phyloP scores from a whole-genome alignment of 2,888 invertebrate genomes.

The Temnothorax rugatulus region DNA sequence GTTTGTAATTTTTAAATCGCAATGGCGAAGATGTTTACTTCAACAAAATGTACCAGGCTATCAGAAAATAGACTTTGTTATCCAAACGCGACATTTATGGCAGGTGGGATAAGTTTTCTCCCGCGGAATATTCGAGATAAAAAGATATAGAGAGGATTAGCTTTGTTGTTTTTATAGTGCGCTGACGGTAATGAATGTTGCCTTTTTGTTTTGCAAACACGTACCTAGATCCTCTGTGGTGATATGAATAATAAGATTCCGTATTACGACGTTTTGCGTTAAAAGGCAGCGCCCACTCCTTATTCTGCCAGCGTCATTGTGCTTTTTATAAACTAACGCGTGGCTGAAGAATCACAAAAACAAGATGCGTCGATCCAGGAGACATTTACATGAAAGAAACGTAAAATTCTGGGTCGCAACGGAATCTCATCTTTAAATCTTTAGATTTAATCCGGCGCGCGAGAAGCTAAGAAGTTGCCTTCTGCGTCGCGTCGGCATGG shows the following conservation, averaged over 20 bases:
- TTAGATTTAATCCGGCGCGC: conserved; percentile 52
- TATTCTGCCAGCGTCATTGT: conserved; percentile 15
- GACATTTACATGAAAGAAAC: conserved; percentile 49
- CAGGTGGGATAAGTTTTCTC: conserved; percentile 1
- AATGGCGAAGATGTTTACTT: background rate
- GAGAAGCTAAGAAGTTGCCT: conserved; percentile 27
- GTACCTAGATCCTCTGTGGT: conserved; percentile 9
- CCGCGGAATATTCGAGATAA: conserved; percentile 39
- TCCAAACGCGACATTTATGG: conserved; percentile 23
- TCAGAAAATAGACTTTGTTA: conserved; percentile 22
- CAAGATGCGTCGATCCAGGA: conserved; percentile 19
- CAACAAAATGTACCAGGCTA: background rate
- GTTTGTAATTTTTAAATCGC: background rate
- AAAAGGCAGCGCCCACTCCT: background rate
- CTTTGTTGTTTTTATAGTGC: conserved; percentile 38
- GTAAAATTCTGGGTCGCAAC: conserved; percentile 43
- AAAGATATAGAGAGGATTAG: conserved; percentile 39
- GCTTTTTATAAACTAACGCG: conserved; percentile 36
- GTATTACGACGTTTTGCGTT: conserved; percentile 41
- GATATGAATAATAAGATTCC: conserved; percentile 52
- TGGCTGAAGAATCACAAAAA: conserved; percentile 36
- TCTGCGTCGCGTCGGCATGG: conserved; percentile 19
- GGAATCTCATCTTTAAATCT: conserved; percentile 54
- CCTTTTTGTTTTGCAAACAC: conserved; percentile 39
- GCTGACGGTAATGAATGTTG: conserved; percentile 41